Conservation (phyloP, 2,797 vertebrate genomes). For the Acridotheres tristis region DNA sequence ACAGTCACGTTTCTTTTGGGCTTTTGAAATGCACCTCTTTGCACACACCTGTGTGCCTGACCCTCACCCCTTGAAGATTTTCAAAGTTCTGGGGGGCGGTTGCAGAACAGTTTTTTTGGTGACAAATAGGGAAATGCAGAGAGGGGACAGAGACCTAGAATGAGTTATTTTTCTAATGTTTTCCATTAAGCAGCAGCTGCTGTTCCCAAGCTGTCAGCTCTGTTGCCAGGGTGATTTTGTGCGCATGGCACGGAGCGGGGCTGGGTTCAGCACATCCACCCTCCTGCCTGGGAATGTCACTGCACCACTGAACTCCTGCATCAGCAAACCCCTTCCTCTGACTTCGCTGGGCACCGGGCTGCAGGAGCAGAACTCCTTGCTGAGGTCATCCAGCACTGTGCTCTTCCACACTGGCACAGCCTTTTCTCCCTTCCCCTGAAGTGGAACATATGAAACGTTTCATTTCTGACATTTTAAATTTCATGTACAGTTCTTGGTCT, state of each 20-base stretch:
- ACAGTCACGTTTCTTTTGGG: neutral
- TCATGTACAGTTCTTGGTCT: neutral
- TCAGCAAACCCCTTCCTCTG: neutral
- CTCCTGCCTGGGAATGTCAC: neutral
- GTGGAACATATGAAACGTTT: neutral
- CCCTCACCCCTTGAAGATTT: neutral
- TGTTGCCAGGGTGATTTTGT: conserved; percentile 76
- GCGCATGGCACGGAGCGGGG: conserved; percentile 44
- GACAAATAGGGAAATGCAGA: conserved; percentile 60
- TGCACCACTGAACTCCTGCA: neutral
- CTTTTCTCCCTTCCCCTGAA: neutral
- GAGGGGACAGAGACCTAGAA: conserved; percentile 48
- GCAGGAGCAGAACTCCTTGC: neutral
- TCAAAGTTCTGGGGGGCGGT: neutral
- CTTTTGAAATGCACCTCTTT: neutral
- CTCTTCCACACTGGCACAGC: neutral
- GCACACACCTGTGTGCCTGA: neutral
- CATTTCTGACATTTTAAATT: neutral
- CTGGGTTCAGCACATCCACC: conserved; percentile 22
- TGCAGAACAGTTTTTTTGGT: neutral
- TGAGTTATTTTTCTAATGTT: conserved; percentile 73
- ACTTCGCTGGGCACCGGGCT: neutral
- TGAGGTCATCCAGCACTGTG: neutral
- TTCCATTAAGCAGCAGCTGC: conserved; percentile 78
- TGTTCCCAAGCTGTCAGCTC: conserved; percentile 77